Conservation (phyloP, 2,888 invertebrate species). For the Acanthopleura granulata region DNA sequence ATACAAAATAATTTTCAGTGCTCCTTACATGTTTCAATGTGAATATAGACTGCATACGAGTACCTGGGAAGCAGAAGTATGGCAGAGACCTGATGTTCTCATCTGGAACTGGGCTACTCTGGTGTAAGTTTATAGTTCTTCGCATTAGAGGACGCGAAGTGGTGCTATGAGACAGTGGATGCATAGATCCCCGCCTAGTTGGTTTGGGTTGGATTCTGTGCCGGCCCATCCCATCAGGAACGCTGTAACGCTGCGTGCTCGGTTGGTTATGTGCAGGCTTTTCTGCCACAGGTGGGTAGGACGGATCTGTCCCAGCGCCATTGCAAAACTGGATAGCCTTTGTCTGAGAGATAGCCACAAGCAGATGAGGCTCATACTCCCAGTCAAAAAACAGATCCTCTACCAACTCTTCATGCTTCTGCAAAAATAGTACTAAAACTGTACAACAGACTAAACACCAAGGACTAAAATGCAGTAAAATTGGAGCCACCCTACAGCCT, state of each 20-base stretch:
- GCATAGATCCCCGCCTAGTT: not conserved
- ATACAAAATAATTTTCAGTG: too few relatives aligned
- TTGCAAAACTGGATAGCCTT: constrained; percentile 1
- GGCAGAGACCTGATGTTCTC: constrained; percentile 59
- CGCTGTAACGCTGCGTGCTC: not conserved
- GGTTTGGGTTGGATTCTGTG: not conserved
- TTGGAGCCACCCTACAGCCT: too few relatives aligned
- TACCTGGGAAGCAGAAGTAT: constrained; percentile 64
- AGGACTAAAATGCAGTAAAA: too few relatives aligned
- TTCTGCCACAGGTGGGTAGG: not conserved
- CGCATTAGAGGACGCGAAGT: not conserved
- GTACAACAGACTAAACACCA: too few relatives aligned
- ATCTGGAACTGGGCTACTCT: constrained; percentile 37
- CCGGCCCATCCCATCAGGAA: not conserved
- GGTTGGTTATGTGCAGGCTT: too few relatives aligned
- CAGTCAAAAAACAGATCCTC: not conserved
- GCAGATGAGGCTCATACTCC: not conserved
- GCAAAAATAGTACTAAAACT: not conserved
- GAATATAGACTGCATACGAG: not conserved
- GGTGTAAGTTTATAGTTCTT: not conserved
- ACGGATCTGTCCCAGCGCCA: not conserved
- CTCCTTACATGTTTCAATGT: too few relatives aligned
- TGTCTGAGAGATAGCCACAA: not conserved
- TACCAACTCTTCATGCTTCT: not conserved
- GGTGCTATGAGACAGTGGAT: not conserved